These are phyloP conservation scores for Galbula dea DNA, from an alignment of 2,113 vertebrate genomes.

Conservation along the genomic window DNA sequence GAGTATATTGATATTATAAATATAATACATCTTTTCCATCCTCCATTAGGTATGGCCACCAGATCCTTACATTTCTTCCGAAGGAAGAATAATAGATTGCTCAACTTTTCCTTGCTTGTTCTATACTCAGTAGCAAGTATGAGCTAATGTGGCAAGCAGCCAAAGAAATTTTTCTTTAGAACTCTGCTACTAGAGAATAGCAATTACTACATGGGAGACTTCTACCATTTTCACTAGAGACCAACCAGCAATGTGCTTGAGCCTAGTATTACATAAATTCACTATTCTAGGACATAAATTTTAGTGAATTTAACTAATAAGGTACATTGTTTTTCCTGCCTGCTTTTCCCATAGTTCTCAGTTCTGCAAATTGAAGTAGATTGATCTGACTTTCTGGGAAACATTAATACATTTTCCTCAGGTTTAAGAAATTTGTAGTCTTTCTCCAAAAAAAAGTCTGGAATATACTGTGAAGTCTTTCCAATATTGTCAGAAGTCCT, in stretches of 20 bases:
- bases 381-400: not conserved
- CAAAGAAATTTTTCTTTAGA: not conserved
- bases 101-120: not conserved
- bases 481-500: not conserved
- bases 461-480: not conserved
- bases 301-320: not conserved
- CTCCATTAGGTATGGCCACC: not conserved
- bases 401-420: not conserved
- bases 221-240: not conserved
- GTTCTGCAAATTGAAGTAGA: too few relatives aligned
- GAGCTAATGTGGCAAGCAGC: not conserved
- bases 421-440: not conserved
- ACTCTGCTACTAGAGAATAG: not conserved
- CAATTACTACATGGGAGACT: not conserved
- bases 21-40: not conserved
- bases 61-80: not conserved
- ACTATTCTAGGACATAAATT: not conserved
- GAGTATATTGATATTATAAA: not conserved
- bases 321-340: not conserved
- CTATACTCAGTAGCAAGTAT: not conserved
- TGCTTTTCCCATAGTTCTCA: not conserved
- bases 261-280: not conserved
- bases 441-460: not conserved
- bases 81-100: not conserved
- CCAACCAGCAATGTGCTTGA: not conserved